Evolutionary conservation across 2,888 invertebrate species (phyloP), one percentile per base, ranked within the genome.

Genomic region (Synanthedon andrenaeformis): DNA sequence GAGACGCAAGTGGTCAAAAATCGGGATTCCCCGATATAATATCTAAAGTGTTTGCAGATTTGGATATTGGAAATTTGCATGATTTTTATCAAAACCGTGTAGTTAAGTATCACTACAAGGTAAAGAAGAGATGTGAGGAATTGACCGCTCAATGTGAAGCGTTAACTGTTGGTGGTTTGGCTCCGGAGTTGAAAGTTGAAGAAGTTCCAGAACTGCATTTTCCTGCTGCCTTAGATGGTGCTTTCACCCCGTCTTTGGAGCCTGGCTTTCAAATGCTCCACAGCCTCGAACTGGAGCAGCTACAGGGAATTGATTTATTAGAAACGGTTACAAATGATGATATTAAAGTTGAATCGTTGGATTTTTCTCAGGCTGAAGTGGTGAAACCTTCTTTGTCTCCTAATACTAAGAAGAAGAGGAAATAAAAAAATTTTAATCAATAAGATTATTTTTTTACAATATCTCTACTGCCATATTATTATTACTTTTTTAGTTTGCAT

Each of bases 181-280:
- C 82, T 42, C 82, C 82, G 14, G 80, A 79, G 51, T 64, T 82
- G 57, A 89, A 82, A 57, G 63, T 86, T n/a, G 82, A 83, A 62
- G 87, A 87, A 60, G 87, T 89, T 0, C 89, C 89, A 0, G 88
- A 89, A 58, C 65, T 89, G 52, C 89, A 89, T 64, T 89, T 89
- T 54, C 89, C 89, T 0, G 86, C 88, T 14, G 89, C 82, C 2
- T 62, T 89, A 42, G 88, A 86, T 63, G 86, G 82, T 10, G 76
- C 87, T 0, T 89, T 88, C 54, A 89, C 89, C 52, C 90, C 90
- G 0, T 90, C 90, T 10, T 73, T 91, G 41, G 91, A 91, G 63
- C 89, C 91, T 41, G 91, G 91, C 1, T 91, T 91, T 65, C 90
- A 91, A 73, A 91, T 91, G 91, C 76, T 90, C 55, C 90, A 91